Evolutionary conservation across 2,797 vertebrate species (phyloP).

Genomic region (Euphonia xanthogaster): DNA sequence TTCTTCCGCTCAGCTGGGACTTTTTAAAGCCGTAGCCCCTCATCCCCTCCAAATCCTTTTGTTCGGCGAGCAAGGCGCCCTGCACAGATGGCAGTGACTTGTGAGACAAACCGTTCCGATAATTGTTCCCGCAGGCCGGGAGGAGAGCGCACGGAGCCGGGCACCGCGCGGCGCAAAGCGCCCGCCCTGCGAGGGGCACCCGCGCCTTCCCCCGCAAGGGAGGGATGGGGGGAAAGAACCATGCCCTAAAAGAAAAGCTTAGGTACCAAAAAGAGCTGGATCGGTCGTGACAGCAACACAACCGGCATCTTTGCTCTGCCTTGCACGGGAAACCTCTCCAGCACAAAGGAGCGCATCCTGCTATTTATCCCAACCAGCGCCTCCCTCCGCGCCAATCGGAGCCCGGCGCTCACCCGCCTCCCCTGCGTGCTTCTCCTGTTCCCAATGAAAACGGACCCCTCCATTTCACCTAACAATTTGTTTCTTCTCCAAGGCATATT

Average conservation of each 20-base stretch:
- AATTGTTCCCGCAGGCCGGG: not conserved
- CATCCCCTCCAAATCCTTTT: conserved; percentile 34
- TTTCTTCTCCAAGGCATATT: not conserved
- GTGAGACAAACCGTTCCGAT: not conserved
- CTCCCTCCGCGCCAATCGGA: not conserved
- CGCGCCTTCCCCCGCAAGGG: not conserved
- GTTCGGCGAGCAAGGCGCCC: not conserved
- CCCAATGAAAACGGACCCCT: not conserved
- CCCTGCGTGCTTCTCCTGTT: not conserved
- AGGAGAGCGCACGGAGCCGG: not conserved
- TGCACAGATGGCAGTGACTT: conserved; percentile 58
- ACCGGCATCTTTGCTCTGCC: not conserved
- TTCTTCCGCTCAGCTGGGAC: not conserved
- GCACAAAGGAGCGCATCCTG: conserved; percentile 32
- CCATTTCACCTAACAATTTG: not conserved
- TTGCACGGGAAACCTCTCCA: not conserved
- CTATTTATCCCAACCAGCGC: not conserved
- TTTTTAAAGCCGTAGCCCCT: not conserved
- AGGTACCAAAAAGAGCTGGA: not conserved
- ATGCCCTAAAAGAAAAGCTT: not conserved
- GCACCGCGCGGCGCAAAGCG: not conserved
- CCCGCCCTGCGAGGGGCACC: not conserved
- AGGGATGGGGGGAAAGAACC: not conserved
- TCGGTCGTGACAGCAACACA: not conserved
- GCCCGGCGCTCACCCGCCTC: not conserved